Conservation (phyloP, 2,113 vertebrate species). For the Cyprinus carpio region DNA sequence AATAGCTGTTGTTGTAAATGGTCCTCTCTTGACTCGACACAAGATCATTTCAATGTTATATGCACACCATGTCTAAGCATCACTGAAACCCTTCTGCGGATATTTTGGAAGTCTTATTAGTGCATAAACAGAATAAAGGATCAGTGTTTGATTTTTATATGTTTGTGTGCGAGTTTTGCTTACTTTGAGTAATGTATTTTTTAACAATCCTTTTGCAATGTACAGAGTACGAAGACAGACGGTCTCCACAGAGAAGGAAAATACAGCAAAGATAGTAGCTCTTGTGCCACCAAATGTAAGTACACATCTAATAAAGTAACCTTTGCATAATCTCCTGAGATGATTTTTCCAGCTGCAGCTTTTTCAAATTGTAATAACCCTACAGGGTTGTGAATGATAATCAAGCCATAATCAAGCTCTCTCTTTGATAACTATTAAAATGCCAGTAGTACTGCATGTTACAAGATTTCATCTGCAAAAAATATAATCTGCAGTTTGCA, state of each 20-base stretch:
- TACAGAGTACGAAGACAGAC: conserved; percentile 1
- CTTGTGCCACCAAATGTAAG: conserved; percentile 11
- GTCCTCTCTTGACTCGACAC: neutral
- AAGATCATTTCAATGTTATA: too few species aligned
- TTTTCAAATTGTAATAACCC: neutral
- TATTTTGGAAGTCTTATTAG: neutral
- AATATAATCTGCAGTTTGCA: neutral
- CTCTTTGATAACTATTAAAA: neutral
- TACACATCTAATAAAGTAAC: neutral
- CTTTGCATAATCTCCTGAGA: neutral
- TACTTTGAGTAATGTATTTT: neutral
- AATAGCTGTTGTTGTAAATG: neutral
- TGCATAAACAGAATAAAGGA: neutral
- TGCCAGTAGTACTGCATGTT: neutral
- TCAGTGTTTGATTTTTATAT: too few species aligned
- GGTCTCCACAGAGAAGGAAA: conserved; percentile 30
- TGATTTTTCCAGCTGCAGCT: neutral
- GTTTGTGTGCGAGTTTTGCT: too few species aligned
- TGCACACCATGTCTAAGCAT: neutral
- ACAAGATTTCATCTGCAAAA: neutral
- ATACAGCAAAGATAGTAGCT: neutral
- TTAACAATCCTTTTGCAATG: neutral
- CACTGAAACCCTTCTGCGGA: neutral
- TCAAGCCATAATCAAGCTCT: neutral
- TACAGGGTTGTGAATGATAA: neutral